Conservation (phyloP, 2,113 vertebrate genomes). For the Talpa occidentalis region DNA sequence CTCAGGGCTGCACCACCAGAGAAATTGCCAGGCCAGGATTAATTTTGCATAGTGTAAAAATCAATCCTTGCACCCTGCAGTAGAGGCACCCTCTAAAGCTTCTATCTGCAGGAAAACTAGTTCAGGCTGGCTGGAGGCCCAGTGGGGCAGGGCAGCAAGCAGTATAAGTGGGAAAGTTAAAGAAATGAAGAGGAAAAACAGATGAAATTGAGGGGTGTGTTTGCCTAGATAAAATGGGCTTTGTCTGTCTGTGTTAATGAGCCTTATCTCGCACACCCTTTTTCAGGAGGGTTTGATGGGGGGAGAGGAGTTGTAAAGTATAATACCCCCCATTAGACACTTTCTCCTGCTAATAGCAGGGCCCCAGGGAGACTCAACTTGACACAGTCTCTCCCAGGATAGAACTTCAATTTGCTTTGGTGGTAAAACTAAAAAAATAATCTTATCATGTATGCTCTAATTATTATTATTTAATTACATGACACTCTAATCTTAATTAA, state of each 20-base stretch:
- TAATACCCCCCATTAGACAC: not conserved
- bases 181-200: not conserved
- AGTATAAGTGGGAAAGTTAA: not conserved
- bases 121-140: not conserved
- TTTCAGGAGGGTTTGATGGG: too few relatives aligned
- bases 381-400: not conserved
- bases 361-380: not conserved
- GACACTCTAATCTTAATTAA: not conserved
- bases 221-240: not conserved
- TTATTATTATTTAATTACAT: constrained; percentile 24
- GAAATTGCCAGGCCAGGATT: not conserved
- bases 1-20: not conserved
- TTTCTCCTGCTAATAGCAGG: not conserved
- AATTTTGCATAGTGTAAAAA: not conserved
- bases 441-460: not conserved
- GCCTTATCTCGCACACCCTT: not conserved
- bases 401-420: not conserved
- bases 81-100: not conserved
- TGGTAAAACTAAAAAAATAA: not conserved
- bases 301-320: not conserved
- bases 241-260: not conserved
- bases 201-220: not conserved
- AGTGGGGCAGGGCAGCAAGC: not conserved
- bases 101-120: not conserved
- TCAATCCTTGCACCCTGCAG: not conserved